Percentiles rank a stretch among this genome's conserved stretches.
Evolutionary conservation across 1,140 invertebrate genomes (phyloP).

Genomic region (Lepidotrigona ventralis): DNA sequence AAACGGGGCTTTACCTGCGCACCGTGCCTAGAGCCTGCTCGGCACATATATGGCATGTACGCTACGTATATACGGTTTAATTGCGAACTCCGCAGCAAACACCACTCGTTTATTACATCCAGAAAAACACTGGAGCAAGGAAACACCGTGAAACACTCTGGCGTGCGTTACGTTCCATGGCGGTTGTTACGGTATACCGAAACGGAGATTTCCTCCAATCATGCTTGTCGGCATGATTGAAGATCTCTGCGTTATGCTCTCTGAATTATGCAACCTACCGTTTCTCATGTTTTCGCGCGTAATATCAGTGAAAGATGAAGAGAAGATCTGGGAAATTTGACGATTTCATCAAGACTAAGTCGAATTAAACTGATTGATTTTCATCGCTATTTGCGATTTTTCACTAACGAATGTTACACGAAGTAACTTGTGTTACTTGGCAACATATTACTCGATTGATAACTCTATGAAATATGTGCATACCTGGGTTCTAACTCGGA

Average conservation of each 20-base stretch:
- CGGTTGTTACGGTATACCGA: slow-evolving; percentile 17
- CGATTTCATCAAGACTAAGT: too few relatives aligned
- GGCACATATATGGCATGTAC: slow-evolving; percentile 45
- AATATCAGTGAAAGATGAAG: too few relatives aligned
- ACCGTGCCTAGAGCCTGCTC: slow-evolving; percentile 45
- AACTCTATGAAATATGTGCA: too few relatives aligned
- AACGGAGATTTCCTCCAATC: not conserved
- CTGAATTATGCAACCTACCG: too few relatives aligned
- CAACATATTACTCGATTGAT: too few relatives aligned
- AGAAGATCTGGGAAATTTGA: too few relatives aligned
- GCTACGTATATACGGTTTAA: slow-evolving; percentile 66
- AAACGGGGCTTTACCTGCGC: slow-evolving; percentile 67
- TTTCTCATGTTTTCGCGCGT: too few relatives aligned
- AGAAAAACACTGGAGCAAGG: slow-evolving; percentile 36
- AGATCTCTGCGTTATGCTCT: not conserved
- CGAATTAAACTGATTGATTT: too few relatives aligned
- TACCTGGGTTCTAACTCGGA: too few relatives aligned
- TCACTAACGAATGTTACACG: too few relatives aligned
- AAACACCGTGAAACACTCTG: slow-evolving; percentile 29
- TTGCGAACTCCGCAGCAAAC: slow-evolving; percentile 67
- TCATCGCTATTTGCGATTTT: too few relatives aligned
- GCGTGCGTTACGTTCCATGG: not conserved
- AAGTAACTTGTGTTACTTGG: too few relatives aligned
- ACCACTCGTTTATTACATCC: slow-evolving; percentile 68
- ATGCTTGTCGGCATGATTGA: not conserved